Conservation (phyloP, 2,797 vertebrate species). For the Anguilla marmorata region DNA sequence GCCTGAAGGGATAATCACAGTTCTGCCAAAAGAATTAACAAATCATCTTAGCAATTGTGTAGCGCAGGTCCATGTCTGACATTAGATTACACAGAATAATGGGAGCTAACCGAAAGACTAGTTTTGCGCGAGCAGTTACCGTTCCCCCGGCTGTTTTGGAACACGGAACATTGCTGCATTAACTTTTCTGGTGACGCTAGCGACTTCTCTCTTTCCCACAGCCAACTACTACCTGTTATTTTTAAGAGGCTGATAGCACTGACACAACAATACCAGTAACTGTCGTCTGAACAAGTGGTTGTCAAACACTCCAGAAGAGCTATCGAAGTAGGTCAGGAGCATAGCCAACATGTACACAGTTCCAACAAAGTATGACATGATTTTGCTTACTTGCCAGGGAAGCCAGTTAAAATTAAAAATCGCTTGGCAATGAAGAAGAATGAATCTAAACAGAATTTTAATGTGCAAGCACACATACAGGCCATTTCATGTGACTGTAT, state of each 20-base stretch:
- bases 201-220: not conserved
- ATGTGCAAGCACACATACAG: not conserved
- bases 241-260: not conserved
- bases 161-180: not conserved
- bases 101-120: not conserved
- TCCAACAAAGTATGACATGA: not conserved
- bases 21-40: not conserved
- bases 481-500: not conserved
- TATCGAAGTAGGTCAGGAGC: not conserved
- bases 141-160: not conserved
- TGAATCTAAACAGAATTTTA: not conserved
- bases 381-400: no score
- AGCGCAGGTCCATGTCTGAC: not conserved
- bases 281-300: not conserved
- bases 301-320: not conserved
- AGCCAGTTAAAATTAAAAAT: no score
- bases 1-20: not conserved
- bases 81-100: not conserved
- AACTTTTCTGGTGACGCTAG: not conserved
- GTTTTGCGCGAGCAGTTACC: no score
- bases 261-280: not conserved
- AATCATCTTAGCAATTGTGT: not conserved
- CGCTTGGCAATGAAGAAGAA: not conserved
- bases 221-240: not conserved
- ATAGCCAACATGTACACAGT: not conserved